A percentile compares a stretch with the other conserved stretches of the same genome.
Evolutionary conservation across 2,888 invertebrate species (phyloP).

Genomic region (Alviniconcha strummeri): DNA sequence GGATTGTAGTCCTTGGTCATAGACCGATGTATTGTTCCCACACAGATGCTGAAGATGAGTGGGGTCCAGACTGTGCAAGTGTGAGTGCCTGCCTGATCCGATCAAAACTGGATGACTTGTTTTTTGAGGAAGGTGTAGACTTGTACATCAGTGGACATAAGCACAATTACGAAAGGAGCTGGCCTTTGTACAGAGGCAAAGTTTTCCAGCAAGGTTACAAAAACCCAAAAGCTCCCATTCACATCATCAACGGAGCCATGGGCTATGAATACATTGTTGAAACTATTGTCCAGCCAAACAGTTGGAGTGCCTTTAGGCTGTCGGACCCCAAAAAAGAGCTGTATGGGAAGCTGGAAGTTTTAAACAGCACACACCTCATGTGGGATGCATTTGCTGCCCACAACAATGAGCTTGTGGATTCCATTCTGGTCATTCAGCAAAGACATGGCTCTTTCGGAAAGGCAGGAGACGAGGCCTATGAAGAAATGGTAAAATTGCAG

Average conservation of each 20-base stretch:
- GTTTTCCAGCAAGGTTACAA: conserved; percentile 55
- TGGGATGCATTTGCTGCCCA: conserved; percentile 59
- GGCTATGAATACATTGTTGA: conserved; percentile 56
- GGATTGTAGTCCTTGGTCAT: conserved; percentile 72
- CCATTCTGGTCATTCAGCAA: conserved; percentile 55
- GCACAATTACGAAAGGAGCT: conserved; percentile 66
- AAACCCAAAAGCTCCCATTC: conserved; percentile 61
- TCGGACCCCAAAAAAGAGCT: conserved; percentile 54
- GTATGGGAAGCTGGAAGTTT: conserved; percentile 54
- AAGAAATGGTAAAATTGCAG: background rate
- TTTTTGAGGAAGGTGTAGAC: conserved; percentile 65
- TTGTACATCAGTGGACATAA: conserved; percentile 63
- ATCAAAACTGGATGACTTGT: conserved; percentile 59
- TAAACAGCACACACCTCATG: conserved; percentile 57
- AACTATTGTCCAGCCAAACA: conserved; percentile 46
- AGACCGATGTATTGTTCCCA: conserved; percentile 71
- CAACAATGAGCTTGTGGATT: conserved; percentile 57
- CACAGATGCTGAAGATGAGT: conserved; percentile 56
- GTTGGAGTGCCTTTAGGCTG: conserved; percentile 58
- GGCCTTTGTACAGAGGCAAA: conserved; percentile 61
- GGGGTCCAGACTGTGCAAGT: conserved; percentile 54
- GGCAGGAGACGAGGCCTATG: conserved; percentile 39
- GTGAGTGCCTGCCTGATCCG: conserved; percentile 50
- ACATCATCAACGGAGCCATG: conserved; percentile 61
- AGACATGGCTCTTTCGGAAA: conserved; percentile 56